Percentiles rank a stretch among this genome's conserved stretches.
phyloP scores from a whole-genome alignment of 2,888 invertebrate genomes.

The Phrixothrix hirtus region DNA sequence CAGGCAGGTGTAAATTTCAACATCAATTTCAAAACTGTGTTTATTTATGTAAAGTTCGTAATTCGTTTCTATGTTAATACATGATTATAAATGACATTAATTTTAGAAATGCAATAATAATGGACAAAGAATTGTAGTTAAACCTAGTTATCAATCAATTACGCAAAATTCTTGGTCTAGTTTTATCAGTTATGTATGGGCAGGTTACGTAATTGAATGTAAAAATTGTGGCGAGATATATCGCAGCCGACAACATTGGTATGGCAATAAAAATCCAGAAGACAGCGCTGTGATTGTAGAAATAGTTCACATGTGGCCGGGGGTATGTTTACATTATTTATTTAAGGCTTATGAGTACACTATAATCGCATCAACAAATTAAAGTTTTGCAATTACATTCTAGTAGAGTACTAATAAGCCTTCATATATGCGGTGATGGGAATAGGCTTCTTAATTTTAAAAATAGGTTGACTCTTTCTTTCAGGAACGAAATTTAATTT shows the following conservation, averaged over 20 bases:
- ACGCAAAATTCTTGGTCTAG: constrained; percentile 66
- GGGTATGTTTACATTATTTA: constrained; percentile 53
- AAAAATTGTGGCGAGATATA: constrained; percentile 72
- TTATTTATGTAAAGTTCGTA: constrained; percentile 63
- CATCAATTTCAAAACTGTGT: constrained; percentile 74
- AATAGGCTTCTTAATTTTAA: constrained; percentile 23
- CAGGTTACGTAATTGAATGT: constrained; percentile 78
- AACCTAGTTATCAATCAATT: constrained; percentile 57
- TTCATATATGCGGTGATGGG: constrained; percentile 5
- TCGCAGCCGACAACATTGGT: constrained; percentile 78
- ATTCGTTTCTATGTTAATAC: constrained; percentile 1
- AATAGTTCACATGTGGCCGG: constrained; percentile 72
- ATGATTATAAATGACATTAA: background rate
- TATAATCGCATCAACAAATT: too few relatives aligned
- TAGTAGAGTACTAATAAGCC: constrained; percentile 35
- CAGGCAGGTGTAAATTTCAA: constrained; percentile 64
- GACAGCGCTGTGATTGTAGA: constrained; percentile 68
- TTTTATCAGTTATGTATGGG: constrained; percentile 75
- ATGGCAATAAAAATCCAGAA: constrained; percentile 75
- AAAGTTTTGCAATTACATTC: constrained; percentile 39
- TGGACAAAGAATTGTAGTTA: constrained; percentile 62
- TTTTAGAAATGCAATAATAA: constrained; percentile 51
- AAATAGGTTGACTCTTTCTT: constrained; percentile 49
- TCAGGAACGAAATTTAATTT: constrained; percentile 50
- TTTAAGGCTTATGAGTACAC: constrained; percentile 38